Evolutionary conservation across 1,140 invertebrate genomes (phyloP).

Genomic region (Trissolcus basalis): DNA sequence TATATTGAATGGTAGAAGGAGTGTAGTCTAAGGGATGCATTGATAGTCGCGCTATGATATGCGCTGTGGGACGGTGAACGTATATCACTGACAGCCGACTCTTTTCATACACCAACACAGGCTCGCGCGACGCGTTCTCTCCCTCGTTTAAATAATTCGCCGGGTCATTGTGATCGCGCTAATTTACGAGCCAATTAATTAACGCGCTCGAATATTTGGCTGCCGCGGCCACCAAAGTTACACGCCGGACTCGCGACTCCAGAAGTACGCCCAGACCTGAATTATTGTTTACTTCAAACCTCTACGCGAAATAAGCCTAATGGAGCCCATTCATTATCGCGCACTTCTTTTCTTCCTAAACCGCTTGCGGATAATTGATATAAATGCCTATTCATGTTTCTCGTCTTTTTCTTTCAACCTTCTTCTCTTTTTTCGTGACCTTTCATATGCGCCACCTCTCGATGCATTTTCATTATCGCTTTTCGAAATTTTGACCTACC

Average conservation of each 20-base stretch:
- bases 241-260: slow-evolving; percentile 35
- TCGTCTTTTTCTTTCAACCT: slow-evolving; percentile 18
- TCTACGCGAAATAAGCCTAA: slow-evolving; percentile 47
- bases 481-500: too few species aligned
- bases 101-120: slow-evolving; percentile 58
- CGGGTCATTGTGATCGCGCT: slow-evolving; percentile 67
- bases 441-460: too few species aligned
- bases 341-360: slow-evolving; percentile 26
- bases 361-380: slow-evolving; percentile 32
- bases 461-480: too few species aligned
- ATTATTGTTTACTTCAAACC: slow-evolving; percentile 51
- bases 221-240: slow-evolving; percentile 20
- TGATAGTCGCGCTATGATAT: slow-evolving; percentile 57
- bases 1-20: slow-evolving; percentile 42
- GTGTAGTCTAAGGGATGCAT: slow-evolving; percentile 58
- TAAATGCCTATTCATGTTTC: too few species aligned
- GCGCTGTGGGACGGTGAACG: slow-evolving; percentile 39
- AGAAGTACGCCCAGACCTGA: slow-evolving; percentile 27
- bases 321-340: slow-evolving; percentile 42
- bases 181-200: slow-evolving; percentile 75
- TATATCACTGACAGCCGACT: slow-evolving; percentile 67
- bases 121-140: slow-evolving; percentile 3
- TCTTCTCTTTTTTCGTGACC: slow-evolving; percentile 25
- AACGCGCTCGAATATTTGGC: slow-evolving; percentile 58
- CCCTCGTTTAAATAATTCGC: slow-evolving; percentile 56